A percentile compares a stretch with the other conserved stretches of the same genome.
These are phyloP conservation scores for Bhutanitis thaidina DNA, from an alignment of 2,888 invertebrate species.

Conservation along the genomic window DNA sequence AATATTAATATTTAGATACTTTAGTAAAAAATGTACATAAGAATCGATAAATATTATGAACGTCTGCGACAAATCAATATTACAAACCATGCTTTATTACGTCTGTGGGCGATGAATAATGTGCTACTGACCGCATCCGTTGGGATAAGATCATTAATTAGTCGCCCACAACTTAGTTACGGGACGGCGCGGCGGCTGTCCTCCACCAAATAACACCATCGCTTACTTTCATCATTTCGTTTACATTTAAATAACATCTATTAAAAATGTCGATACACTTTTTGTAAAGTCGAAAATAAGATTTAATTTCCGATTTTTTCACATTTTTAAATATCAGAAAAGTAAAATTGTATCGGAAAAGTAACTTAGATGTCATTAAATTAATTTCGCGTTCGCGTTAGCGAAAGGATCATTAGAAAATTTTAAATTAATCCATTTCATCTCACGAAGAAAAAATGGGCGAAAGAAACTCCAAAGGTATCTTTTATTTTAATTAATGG, in stretches of 20 bases:
- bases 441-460: no score
- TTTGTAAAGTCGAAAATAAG: no score
- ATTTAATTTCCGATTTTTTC: no score
- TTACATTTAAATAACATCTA: not conserved
- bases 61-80: conserved; percentile 19
- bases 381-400: not conserved
- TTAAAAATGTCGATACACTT: no score
- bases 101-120: conserved; percentile 16
- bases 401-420: no score
- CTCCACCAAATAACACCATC: not conserved
- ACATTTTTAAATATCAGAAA: no score
- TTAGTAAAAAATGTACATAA: no score
- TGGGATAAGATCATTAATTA: conserved; percentile 20
- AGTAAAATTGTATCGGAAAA: no score
- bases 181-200: conserved; percentile 3
- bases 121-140: conserved; percentile 19
- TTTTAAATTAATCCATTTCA: no score
- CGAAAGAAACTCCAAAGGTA: no score
- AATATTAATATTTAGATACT: no score
- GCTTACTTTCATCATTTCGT: conserved; percentile 7
- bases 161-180: conserved; percentile 11
- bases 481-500: no score
- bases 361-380: not conserved
- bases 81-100: conserved; percentile 13
- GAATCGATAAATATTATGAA: not conserved